Evolutionary conservation across 2,797 vertebrate genomes (phyloP), one percentile per base, ranked within the genome.

Genomic region (Spheniscus humboldti): DNA sequence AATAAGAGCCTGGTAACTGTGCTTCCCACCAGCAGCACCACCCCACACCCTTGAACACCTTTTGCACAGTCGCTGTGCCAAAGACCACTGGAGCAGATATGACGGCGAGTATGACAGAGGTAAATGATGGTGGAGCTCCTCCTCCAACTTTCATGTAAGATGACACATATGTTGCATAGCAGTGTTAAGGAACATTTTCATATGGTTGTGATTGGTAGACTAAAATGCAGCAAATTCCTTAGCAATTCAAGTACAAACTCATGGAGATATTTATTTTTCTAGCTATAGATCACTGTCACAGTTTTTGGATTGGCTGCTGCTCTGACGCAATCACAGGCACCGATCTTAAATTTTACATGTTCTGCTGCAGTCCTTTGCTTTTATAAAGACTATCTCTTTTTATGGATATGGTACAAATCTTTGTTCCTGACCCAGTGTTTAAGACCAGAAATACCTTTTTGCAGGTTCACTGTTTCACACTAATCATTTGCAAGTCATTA

Each of bases 31-130:
- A 63, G 47, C 72, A 92, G 68, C 47, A 69, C 8, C 30, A 45
- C 16, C 50, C 35, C 47, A 43, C 13, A 72, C 13, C 11, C 12
- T 53, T n/a, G 16, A 78, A 73, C 37, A 31, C 5, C 12, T 89
- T 48, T 53, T 24, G 16, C 47, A 33, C 30, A 66, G 31, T 60
- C 19, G 31, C 50, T 68, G 37, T 62, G 48, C 45, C 66, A 68
- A 39, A 86, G 53, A 35, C 33, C 33, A 1, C 30, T 35, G 53
- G 27, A 19, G 30, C 30, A 35, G 30, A 18, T 1, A 3, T 0
- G 2, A 67, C 0, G 4, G 24, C n/a, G 67, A 63, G 18, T 37
- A 18, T 37, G 59, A 31, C 15, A 33, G 33, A 28, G 13, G 33
- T 53, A 45, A 82, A 60, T 37, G 19, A 8, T 14, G 9, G 43